These are phyloP conservation scores for Empidonax traillii DNA, from an alignment of 2,113 vertebrate genomes.

Conservation along the genomic window DNA sequence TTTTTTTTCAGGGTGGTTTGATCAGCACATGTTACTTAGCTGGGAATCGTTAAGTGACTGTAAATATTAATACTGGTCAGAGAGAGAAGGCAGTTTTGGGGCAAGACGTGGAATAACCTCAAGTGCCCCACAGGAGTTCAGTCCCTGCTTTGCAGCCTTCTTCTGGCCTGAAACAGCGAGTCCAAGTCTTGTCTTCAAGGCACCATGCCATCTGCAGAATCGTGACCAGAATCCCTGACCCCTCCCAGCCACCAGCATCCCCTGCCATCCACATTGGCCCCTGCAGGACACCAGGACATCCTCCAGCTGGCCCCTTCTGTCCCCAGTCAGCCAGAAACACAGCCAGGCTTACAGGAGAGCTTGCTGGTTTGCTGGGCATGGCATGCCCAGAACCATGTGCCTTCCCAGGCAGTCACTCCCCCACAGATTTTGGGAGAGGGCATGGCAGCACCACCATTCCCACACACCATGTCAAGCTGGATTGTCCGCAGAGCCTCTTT, in stretches of 20 bases:
- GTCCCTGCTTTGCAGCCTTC: background rate
- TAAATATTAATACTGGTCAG: background rate
- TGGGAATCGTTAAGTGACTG: background rate
- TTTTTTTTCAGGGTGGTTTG: background rate
- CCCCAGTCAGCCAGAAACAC: background rate
- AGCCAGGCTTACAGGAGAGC: background rate
- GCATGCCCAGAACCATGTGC: accelerated
- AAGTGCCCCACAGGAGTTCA: accelerated
- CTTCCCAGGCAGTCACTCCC: background rate
- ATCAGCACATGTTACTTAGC: background rate
- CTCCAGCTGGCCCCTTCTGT: no score
- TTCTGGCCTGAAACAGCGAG: background rate
- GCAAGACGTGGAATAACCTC: accelerated
- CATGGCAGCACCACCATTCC: accelerated
- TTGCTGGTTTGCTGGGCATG: background rate
- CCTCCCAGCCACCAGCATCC: accelerated
- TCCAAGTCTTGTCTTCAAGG: background rate
- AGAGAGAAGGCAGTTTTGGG: background rate
- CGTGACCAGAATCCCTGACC: accelerated
- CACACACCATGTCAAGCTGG: background rate
- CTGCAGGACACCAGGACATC: accelerated
- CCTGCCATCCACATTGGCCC: accelerated
- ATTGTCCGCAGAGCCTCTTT: background rate
- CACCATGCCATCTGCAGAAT: background rate
- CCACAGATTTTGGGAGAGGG: background rate